Evolutionary conservation across 2,113 vertebrate genomes (phyloP), one percentile per base, ranked within the genome.

Genomic region (Pavo muticus): DNA sequence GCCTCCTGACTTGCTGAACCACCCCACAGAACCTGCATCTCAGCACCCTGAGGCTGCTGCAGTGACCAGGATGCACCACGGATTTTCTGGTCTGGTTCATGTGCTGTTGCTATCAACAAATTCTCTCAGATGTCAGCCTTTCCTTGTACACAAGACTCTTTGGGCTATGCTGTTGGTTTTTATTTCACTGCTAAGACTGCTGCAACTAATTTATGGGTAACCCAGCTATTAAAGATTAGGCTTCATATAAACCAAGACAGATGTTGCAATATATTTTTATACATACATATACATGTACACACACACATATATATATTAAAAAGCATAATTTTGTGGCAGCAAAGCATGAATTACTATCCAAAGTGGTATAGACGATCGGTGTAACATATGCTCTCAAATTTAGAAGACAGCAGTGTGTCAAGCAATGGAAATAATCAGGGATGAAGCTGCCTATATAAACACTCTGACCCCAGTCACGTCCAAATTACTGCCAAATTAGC

Each of bases 151-250:
- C 16, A 21, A 29, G 57, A 44, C 27, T 78, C 75, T 88, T 77
- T 79, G 74, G 83, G 44, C 72, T 95, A 60, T 2, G 42, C 32
- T 68, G 47, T 50, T 72, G 87, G 87, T 20, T 78, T 90, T 60
- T 47, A 52, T 76, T 79, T 77, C 84, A 76, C 29, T 84, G 80
- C 39, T 25, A 60, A 56, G 50, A 80, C 56, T 64, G 84, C 79
- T 95, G 79, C 64, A 85, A 83, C 63, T 91, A 40, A 92, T 75
- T 84, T 59, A 72, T 27, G 17, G 60, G 71, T 64, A 79, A 56
- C 8, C 23, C 7, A 68, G 83, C 56, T 88, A 72, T 52, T 93
- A 80, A 76, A 27, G 48, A 92, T 89, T 48, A 83, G 32, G 75
- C 39, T 73, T 94, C 39, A 32, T 7, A 88, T 63, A 85, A 89